These are phyloP conservation scores for Engraulis encrasicolus DNA, from an alignment of 2,113 vertebrate genomes.

Conservation along the genomic window DNA sequence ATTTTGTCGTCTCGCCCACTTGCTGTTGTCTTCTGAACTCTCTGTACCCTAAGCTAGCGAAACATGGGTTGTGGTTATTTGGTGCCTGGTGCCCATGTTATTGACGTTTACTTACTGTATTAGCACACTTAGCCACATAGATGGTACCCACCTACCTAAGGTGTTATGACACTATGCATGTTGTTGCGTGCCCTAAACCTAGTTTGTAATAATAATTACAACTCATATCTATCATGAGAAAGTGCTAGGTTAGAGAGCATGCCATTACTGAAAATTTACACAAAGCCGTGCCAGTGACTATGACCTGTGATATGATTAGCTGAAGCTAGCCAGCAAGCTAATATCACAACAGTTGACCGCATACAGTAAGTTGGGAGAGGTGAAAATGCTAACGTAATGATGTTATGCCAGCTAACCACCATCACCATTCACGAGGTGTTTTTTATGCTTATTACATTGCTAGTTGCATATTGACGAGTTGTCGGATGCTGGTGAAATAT, in stretches of 20 bases:
- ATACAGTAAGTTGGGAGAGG: conserved; percentile 13
- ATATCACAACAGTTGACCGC: conserved; percentile 27
- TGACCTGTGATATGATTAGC: conserved; percentile 14
- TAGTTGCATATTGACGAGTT: neutral
- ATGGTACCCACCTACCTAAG: neutral
- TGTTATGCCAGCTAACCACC: neutral
- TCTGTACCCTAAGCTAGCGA: neutral
- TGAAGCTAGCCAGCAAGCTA: conserved; percentile 49
- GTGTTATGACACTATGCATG: neutral
- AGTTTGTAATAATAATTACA: neutral
- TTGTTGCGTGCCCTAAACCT: neutral
- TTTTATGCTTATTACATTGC: neutral
- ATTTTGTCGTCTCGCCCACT: neutral
- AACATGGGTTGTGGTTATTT: neutral
- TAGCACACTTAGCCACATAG: neutral
- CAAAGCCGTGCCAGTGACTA: neutral
- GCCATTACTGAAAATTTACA: neutral
- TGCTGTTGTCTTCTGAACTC: neutral
- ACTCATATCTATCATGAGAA: neutral
- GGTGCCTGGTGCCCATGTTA: neutral
- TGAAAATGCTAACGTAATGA: neutral
- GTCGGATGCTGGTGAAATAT: neutral
- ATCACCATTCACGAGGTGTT: neutral
- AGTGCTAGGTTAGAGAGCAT: neutral
- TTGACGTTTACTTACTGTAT: conserved; percentile 7